phyloP scores from a whole-genome alignment of 1,140 invertebrate species.

The Glossosoma conforme region DNA sequence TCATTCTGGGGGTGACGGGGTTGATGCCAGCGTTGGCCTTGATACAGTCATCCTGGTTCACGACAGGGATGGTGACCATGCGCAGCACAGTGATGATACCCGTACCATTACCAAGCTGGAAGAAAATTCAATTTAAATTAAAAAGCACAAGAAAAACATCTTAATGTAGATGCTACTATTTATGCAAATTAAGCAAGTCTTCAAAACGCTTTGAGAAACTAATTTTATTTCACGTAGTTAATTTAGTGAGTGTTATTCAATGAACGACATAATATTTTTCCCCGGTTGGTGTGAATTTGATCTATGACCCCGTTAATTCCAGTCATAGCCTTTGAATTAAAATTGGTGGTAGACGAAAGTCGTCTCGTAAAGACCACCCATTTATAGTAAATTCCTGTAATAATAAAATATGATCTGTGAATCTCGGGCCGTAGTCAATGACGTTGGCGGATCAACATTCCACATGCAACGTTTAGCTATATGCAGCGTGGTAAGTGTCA shows the following conservation, averaged over 20 bases:
- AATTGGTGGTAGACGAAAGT: too few species aligned
- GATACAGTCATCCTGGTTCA: constrained; percentile 33
- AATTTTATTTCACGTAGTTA: background rate
- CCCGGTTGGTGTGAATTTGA: too few species aligned
- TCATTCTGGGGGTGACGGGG: constrained; percentile 36
- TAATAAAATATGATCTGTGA: too few species aligned
- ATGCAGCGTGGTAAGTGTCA: too few species aligned
- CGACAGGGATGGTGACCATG: constrained; percentile 39
- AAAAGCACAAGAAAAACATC: background rate
- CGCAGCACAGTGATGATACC: constrained; percentile 34
- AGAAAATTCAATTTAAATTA: background rate
- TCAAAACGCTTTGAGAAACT: background rate
- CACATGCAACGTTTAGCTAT: too few species aligned
- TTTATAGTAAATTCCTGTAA: too few species aligned
- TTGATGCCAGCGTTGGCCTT: constrained; percentile 28
- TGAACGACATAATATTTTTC: background rate
- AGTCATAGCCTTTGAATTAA: too few species aligned
- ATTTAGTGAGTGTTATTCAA: background rate
- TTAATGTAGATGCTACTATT: background rate
- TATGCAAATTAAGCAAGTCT: background rate
- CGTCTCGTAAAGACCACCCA: too few species aligned
- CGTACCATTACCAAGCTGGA: constrained; percentile 12
- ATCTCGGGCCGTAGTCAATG: too few species aligned
- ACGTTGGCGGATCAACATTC: too few species aligned
- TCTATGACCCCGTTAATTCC: too few species aligned